Evolutionary conservation across 2,888 invertebrate genomes (phyloP).

Genomic region (Caenorhabditis sulstoni): DNA sequence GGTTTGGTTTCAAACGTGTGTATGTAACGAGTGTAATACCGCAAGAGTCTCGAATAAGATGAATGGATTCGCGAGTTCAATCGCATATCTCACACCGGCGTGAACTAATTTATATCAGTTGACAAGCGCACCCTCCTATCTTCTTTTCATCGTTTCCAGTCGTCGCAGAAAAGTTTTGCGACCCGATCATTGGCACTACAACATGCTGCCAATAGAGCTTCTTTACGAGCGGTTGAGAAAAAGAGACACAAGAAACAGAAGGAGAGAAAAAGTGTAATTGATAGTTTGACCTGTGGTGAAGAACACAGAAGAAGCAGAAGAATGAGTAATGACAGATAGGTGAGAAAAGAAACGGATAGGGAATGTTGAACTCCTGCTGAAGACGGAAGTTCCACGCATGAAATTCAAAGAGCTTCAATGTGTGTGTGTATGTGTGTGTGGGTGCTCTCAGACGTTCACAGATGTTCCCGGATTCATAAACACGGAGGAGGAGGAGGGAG

Average conservation of each 20-base stretch:
- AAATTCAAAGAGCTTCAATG: too few relatives aligned
- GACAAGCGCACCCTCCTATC: slow-evolving; percentile 3
- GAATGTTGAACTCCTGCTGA: slow-evolving; percentile 45
- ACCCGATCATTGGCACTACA: slow-evolving; percentile 13
- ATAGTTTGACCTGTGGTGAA: slow-evolving; percentile 57
- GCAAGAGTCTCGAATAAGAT: slow-evolving; percentile 46
- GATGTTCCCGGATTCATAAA: slow-evolving; percentile 40
- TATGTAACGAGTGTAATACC: slow-evolving; percentile 42
- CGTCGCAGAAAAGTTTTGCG: not conserved
- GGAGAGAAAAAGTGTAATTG: slow-evolving; percentile 38
- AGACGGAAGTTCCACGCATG: too few relatives aligned
- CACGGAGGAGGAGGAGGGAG: not conserved
- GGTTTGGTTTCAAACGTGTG: slow-evolving; percentile 7
- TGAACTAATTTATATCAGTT: slow-evolving; percentile 54
- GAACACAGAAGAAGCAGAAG: slow-evolving; percentile 24
- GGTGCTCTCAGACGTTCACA: slow-evolving; percentile 28
- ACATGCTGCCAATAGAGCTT: slow-evolving; percentile 2
- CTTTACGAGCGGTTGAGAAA: not conserved
- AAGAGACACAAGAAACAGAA: too few relatives aligned
- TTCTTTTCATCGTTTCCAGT: too few relatives aligned
- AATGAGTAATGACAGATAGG: slow-evolving; percentile 44
- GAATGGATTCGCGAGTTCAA: slow-evolving; percentile 27
- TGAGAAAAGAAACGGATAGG: slow-evolving; percentile 17
- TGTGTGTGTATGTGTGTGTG: not conserved
- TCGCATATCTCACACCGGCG: not conserved